These are phyloP conservation scores for Halyomorpha halys DNA, from an alignment of 1,140 invertebrate species.

Conservation along the genomic window DNA sequence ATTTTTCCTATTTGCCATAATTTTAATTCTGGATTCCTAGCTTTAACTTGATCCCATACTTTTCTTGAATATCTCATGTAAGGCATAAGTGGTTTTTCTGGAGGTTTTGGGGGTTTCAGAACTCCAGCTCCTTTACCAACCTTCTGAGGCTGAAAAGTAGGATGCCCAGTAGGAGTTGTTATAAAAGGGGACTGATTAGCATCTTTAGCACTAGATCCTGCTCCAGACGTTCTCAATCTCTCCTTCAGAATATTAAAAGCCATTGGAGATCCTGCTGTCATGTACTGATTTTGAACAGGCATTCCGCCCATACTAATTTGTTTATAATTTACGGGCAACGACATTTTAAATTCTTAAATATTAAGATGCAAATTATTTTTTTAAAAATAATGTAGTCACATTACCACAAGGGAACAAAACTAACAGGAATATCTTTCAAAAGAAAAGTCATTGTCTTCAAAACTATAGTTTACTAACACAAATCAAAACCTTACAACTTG, in stretches of 20 bases:
- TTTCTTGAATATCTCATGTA: constrained; percentile 97
- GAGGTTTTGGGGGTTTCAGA: constrained; percentile 89
- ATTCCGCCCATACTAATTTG: constrained; percentile 14
- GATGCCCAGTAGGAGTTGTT: constrained; percentile 79
- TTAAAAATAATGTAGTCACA: no score
- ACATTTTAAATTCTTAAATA: background rate
- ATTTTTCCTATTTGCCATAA: constrained; percentile 98
- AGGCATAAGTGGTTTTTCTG: constrained; percentile 94
- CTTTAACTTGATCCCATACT: constrained; percentile 92
- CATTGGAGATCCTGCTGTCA: constrained; percentile 57
- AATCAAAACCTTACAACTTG: no score
- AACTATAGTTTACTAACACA: no score
- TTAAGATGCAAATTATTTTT: no score
- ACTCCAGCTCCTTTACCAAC: constrained; percentile 67
- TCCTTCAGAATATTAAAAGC: constrained; percentile 69
- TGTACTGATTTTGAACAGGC: constrained; percentile 1
- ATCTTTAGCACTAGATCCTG: constrained; percentile 57
- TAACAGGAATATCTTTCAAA: no score
- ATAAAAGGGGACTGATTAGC: constrained; percentile 66
- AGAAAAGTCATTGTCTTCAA: no score
- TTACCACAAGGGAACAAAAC: no score
- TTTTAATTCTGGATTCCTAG: constrained; percentile 87
- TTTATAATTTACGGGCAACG: background rate
- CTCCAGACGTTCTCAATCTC: constrained; percentile 34
- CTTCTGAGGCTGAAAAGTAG: constrained; percentile 87